These are phyloP conservation scores for Idris sp. DNA, from an alignment of 1,140 invertebrate genomes.

Conservation along the genomic window DNA sequence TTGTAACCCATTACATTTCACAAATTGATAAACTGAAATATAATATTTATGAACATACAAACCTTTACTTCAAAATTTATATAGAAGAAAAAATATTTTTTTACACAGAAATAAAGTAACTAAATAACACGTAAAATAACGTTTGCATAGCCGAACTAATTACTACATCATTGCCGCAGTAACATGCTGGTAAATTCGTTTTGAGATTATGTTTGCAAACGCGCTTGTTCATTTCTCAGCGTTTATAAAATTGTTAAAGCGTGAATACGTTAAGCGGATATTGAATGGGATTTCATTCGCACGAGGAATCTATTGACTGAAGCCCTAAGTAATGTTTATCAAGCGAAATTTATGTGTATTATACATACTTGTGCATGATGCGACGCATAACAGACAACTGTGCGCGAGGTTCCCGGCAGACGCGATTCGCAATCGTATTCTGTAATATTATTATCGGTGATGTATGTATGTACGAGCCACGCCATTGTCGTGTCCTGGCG, in stretches of 20 bases:
- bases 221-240: conserved; percentile 27
- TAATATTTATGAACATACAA: too few species aligned
- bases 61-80: too few species aligned
- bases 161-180: conserved; percentile 1
- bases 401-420: conserved; percentile 50
- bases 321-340: conserved; percentile 60
- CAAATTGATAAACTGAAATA: too few species aligned
- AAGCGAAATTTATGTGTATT: conserved; percentile 61
- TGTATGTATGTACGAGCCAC: conserved; percentile 67
- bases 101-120: too few species aligned
- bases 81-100: too few species aligned
- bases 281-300: conserved; percentile 49
- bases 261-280: conserved; percentile 40
- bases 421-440: conserved; percentile 64
- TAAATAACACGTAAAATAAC: background rate
- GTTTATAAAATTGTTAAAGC: conserved; percentile 30
- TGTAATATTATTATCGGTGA: conserved; percentile 68
- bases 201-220: conserved; percentile 1
- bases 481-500: conserved; percentile 67
- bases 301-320: conserved; percentile 48
- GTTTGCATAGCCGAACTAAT: conserved; percentile 3
- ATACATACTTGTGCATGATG: conserved; percentile 60
- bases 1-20: too few species aligned
- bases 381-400: conserved; percentile 55
- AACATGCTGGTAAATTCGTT: conserved; percentile 1